These are phyloP conservation scores for Spizaetus ornatus DNA, from an alignment of 2,113 vertebrate genomes.

Conservation along the genomic window DNA sequence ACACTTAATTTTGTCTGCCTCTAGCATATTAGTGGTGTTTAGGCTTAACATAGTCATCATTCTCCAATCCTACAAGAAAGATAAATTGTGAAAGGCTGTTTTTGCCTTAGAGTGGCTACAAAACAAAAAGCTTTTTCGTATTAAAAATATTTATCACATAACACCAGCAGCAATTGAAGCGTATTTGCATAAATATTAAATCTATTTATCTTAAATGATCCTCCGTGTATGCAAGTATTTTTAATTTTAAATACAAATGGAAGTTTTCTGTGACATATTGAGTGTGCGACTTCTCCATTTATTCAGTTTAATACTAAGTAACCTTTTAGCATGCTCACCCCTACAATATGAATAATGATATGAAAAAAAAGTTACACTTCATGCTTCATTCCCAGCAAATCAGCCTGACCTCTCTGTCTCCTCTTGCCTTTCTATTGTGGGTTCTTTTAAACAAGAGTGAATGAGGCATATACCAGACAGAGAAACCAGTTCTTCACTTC, in stretches of 20 bases:
- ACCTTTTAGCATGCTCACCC: background rate
- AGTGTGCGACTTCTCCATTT: background rate
- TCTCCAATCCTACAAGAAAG: background rate
- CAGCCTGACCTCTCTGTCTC: background rate
- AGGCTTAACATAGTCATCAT: background rate
- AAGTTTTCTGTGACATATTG: background rate
- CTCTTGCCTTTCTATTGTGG: background rate
- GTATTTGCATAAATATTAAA: conserved; percentile 36
- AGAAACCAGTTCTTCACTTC: background rate
- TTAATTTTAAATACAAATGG: conserved; percentile 46
- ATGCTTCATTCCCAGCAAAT: background rate
- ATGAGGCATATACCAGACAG: background rate
- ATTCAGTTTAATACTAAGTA: conserved; percentile 20
- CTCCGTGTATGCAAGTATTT: background rate
- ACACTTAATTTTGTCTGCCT: background rate
- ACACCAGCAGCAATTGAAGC: background rate
- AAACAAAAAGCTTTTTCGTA: background rate
- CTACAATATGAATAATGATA: background rate
- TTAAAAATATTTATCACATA: conserved; percentile 56
- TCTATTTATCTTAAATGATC: conserved; percentile 39
- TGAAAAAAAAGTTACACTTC: background rate
- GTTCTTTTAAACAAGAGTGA: background rate
- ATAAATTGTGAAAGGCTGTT: background rate
- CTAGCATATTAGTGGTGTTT: background rate
- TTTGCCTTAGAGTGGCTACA: background rate